A percentile compares a stretch with the other conserved stretches of the same genome.
These are phyloP conservation scores for Poecile montanus DNA, from an alignment of 2,797 vertebrate genomes.

Conservation along the genomic window DNA sequence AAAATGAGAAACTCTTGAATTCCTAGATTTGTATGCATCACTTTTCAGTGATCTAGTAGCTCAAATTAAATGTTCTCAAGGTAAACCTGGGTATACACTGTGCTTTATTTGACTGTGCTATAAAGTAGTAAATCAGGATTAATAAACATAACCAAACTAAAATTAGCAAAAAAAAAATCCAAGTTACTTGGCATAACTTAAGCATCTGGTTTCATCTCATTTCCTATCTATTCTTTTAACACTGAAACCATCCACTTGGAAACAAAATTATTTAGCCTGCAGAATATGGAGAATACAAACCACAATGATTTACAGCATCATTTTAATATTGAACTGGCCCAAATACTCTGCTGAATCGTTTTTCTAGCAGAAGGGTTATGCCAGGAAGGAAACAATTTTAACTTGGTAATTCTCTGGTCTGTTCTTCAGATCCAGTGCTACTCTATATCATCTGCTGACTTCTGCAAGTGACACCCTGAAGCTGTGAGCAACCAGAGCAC, in stretches of 20 bases:
- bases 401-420: not conserved
- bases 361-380: not conserved
- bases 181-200: not conserved
- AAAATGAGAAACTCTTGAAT: not conserved
- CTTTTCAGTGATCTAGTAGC: not conserved
- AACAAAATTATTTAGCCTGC: not conserved
- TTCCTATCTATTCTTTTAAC: conserved; percentile 18
- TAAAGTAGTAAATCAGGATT: not conserved
- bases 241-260: not conserved
- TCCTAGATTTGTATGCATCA: not conserved
- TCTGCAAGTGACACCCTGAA: not conserved
- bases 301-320: not conserved
- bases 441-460: not conserved
- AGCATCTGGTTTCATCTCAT: not conserved
- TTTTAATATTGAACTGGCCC: not conserved
- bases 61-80: not conserved
- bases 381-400: not conserved
- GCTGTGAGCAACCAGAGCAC: not conserved
- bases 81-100: not conserved
- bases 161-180: not conserved
- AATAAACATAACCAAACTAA: not conserved
- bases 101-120: not conserved
- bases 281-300: not conserved
- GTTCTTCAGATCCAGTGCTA: not conserved
- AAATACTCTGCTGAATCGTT: not conserved